Conservation (phyloP, 2,888 invertebrate species). For the Lamproptera curius region DNA sequence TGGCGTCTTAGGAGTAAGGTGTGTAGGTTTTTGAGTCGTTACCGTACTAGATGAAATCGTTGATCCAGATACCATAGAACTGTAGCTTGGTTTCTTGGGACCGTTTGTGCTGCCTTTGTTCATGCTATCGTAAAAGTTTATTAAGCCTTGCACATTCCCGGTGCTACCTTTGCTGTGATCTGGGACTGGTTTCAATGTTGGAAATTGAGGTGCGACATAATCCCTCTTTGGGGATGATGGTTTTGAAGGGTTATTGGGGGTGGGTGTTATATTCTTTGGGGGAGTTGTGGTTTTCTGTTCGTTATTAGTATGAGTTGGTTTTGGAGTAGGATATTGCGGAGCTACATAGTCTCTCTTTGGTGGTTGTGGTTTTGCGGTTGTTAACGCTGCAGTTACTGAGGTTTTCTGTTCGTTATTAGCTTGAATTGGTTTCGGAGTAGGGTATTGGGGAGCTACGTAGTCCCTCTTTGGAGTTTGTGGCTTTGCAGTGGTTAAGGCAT, state of each 20-base stretch:
- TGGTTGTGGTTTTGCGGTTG: slow-evolving; percentile 27
- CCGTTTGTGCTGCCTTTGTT: slow-evolving; percentile 35
- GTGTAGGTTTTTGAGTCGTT: slow-evolving; percentile 28
- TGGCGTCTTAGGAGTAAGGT: slow-evolving; percentile 43
- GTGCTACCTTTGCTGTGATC: slow-evolving; percentile 31
- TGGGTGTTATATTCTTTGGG: slow-evolving; percentile 22
- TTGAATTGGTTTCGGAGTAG: slow-evolving; percentile 29
- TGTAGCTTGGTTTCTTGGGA: slow-evolving; percentile 55
- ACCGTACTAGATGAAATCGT: slow-evolving; percentile 23
- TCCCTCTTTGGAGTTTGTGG: slow-evolving; percentile 45
- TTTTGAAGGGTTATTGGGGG: slow-evolving; percentile 18
- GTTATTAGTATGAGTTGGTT: slow-evolving; percentile 21
- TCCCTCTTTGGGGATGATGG: slow-evolving; percentile 39
- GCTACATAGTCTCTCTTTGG: slow-evolving; percentile 56
- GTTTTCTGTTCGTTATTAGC: slow-evolving; percentile 17
- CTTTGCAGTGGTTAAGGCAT: slow-evolving; percentile 22
- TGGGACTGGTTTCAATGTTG: slow-evolving; percentile 30
- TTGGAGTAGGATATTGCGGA: slow-evolving; percentile 42
- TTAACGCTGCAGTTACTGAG: too few species aligned
- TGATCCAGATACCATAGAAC: slow-evolving; percentile 49
- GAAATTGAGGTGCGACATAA: slow-evolving; percentile 43
- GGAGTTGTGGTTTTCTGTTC: slow-evolving; percentile 20
- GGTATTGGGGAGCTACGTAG: slow-evolving; percentile 51
- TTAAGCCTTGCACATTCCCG: slow-evolving; percentile 61
- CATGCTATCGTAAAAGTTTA: slow-evolving; percentile 58